Evolutionary conservation across 2,113 vertebrate genomes (phyloP).

Genomic region (Hoplias malabaricus): DNA sequence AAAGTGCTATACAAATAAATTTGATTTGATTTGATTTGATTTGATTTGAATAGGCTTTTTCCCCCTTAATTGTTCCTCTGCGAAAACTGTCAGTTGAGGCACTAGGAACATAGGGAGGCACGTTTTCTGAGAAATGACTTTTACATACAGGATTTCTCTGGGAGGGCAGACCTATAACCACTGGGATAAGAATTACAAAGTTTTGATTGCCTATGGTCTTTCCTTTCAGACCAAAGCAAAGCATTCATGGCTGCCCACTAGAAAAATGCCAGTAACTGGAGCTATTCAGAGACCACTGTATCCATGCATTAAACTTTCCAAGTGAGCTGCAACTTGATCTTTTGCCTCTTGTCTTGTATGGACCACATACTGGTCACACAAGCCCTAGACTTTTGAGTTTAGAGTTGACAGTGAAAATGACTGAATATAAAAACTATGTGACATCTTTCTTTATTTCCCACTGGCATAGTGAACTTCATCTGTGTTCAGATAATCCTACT

Average conservation of each 20-base stretch:
- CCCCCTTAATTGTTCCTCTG: not conserved
- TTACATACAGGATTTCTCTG: constrained; percentile 42
- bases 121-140: constrained; percentile 33
- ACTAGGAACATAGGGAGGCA: constrained; percentile 41
- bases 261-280: constrained; percentile 20
- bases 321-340: constrained; percentile 31
- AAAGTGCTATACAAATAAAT: too few species aligned
- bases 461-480: too few species aligned
- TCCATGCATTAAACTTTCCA: not conserved
- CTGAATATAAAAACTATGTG: too few species aligned
- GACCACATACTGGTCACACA: not conserved
- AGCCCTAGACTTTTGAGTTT: not conserved
- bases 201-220: constrained; percentile 52
- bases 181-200: constrained; percentile 45
- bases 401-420: too few species aligned
- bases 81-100: constrained; percentile 33
- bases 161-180: constrained; percentile 43
- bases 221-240: constrained; percentile 45
- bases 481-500: too few species aligned
- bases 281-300: constrained; percentile 18
- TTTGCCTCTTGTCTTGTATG: constrained; percentile 22
- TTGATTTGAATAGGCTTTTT: too few species aligned
- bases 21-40: too few species aligned
- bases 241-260: constrained; percentile 23
- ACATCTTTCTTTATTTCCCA: too few species aligned